These are phyloP conservation scores for Pterocles orientalis DNA, from an alignment of 2,113 vertebrate genomes.

Conservation along the genomic window DNA sequence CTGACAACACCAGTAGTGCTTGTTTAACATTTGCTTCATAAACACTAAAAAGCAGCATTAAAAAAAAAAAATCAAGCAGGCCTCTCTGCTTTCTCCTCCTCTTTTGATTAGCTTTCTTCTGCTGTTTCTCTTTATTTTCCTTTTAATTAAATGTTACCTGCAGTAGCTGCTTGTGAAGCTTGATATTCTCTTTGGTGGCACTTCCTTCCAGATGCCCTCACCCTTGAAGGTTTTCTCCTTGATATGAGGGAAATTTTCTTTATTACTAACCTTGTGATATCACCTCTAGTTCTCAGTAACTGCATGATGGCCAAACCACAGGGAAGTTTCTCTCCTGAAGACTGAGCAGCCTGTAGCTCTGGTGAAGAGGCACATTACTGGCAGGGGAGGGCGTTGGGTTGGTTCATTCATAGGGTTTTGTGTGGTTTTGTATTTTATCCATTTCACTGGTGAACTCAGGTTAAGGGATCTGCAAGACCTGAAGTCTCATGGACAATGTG, in stretches of 20 bases:
- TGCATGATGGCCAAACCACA: not conserved
- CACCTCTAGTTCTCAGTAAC: not conserved
- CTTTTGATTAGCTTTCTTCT: constrained; percentile 22
- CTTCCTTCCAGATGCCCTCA: not conserved
- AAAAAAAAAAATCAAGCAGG: not conserved
- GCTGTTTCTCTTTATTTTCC: not conserved
- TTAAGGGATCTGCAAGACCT: not conserved
- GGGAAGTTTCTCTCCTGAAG: not conserved
- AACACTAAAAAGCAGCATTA: constrained; percentile 49
- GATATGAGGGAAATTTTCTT: not conserved
- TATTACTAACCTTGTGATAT: not conserved
- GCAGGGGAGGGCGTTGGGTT: not conserved
- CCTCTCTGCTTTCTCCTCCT: not conserved
- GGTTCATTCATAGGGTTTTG: rapidly evolving
- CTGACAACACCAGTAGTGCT: constrained; percentile 55
- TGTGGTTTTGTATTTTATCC: not conserved
- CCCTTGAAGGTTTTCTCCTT: not conserved
- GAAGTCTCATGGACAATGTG: not conserved
- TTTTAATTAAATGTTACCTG: not conserved
- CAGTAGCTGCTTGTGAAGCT: not conserved
- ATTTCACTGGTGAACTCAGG: not conserved
- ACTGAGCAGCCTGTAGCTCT: rapidly evolving
- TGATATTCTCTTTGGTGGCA: not conserved
- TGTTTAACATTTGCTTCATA: constrained; percentile 67
- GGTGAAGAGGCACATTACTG: not conserved